Conservation (phyloP, 2,888 invertebrate species). For the Parapristionchus giblindavisi region DNA sequence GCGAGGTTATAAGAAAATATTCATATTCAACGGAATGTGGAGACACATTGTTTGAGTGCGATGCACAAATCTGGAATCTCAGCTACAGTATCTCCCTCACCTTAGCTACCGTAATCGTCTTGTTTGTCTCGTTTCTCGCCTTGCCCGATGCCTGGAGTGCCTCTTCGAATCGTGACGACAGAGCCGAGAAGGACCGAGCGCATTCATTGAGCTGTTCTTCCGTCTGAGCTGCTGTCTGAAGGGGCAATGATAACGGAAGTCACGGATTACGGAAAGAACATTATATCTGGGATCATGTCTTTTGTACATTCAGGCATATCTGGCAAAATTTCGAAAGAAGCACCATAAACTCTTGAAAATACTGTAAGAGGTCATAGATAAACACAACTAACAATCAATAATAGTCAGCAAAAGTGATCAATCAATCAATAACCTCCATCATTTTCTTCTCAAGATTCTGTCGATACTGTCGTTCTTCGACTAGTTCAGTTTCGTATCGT, state of each 20-base stretch:
- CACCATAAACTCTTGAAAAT: no score
- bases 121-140: background rate
- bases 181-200: constrained; percentile 7
- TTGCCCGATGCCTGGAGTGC: background rate
- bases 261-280: background rate
- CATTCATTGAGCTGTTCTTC: constrained; percentile 49
- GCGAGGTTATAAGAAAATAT: no score
- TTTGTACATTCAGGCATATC: background rate
- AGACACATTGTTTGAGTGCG: no score
- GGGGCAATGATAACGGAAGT: background rate
- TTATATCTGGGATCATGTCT: no score
- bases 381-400: no score
- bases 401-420: no score
- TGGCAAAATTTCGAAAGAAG: no score
- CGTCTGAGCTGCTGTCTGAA: constrained; percentile 48
- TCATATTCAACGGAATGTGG: no score
- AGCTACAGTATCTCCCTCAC: background rate
- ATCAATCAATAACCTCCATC: constrained; percentile 44
- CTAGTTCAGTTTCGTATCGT: constrained; percentile 76
- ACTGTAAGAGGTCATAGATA: no score
- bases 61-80: background rate
- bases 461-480: constrained; percentile 80
- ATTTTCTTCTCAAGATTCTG: constrained; percentile 77
- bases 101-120: background rate
- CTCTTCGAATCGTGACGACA: constrained; percentile 3